These are phyloP conservation scores for Pangasius sanitwongsei DNA, from an alignment of 2,797 vertebrate species.

Conservation along the genomic window DNA sequence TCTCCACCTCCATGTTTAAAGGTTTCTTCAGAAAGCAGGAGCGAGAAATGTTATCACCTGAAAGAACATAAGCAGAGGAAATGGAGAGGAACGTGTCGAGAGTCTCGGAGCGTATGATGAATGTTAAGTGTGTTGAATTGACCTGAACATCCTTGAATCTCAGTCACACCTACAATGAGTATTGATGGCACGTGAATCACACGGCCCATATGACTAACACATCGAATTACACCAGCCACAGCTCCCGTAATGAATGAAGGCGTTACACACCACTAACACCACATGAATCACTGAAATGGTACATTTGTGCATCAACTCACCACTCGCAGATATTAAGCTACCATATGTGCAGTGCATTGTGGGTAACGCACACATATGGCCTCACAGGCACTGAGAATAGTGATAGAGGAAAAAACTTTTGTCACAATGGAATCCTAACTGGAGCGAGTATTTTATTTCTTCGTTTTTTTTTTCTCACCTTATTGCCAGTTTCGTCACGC, in stretches of 20 bases:
- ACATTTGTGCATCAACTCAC: neutral
- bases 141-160: conserved; percentile 20
- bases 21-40: neutral
- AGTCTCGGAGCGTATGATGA: conserved; percentile 2
- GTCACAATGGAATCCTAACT: neutral
- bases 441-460: neutral
- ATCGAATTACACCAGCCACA: neutral
- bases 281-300: neutral
- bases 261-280: neutral
- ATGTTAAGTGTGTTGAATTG: conserved; percentile 2
- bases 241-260: neutral
- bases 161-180: conserved; percentile 6
- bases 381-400: neutral
- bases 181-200: conserved; percentile 24
- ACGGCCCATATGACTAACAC: neutral
- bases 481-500: neutral
- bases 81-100: neutral
- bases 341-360: neutral
- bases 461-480: neutral
- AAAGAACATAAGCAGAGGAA: neutral
- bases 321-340: neutral
- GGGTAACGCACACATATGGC: neutral
- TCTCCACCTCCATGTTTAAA: neutral
- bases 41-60: neutral
- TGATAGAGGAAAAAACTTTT: neutral